Percentiles rank a stretch among this genome's conserved stretches.
These are phyloP conservation scores for Apodemia duryi DNA, from an alignment of 2,888 invertebrate genomes.

Conservation along the genomic window DNA sequence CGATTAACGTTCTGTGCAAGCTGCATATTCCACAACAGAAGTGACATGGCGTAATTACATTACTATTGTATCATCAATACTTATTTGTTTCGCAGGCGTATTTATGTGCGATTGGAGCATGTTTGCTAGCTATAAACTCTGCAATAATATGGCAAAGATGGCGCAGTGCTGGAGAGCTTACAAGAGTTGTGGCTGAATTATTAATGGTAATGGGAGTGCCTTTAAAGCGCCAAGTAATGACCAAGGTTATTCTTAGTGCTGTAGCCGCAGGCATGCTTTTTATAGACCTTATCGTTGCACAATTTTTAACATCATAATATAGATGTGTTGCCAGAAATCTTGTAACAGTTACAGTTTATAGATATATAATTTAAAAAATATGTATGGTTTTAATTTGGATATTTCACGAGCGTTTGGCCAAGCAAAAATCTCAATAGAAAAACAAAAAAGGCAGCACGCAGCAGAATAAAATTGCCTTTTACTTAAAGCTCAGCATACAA, in stretches of 20 bases:
- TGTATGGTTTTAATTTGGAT: too few relatives aligned
- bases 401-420: too few relatives aligned
- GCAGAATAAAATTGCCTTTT: too few relatives aligned
- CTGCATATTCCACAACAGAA: too few relatives aligned
- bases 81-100: constrained; percentile 41
- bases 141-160: constrained; percentile 47
- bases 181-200: constrained; percentile 49
- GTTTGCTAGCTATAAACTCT: constrained; percentile 46
- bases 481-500: too few relatives aligned
- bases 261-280: constrained; percentile 36
- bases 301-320: constrained; percentile 17
- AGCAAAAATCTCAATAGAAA: too few relatives aligned
- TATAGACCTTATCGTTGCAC: constrained; percentile 33
- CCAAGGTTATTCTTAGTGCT: constrained; percentile 44
- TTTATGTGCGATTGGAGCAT: constrained; percentile 43
- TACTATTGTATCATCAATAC: background rate
- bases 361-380: too few relatives aligned
- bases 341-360: too few relatives aligned
- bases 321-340: too few relatives aligned
- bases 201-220: constrained; percentile 46
- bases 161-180: constrained; percentile 44
- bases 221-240: constrained; percentile 43
- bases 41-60: too few relatives aligned
- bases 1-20: too few relatives aligned
- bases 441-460: too few relatives aligned